These are phyloP conservation scores for Prosapia bicincta DNA, from an alignment of 2,888 invertebrate genomes.

Conservation along the genomic window DNA sequence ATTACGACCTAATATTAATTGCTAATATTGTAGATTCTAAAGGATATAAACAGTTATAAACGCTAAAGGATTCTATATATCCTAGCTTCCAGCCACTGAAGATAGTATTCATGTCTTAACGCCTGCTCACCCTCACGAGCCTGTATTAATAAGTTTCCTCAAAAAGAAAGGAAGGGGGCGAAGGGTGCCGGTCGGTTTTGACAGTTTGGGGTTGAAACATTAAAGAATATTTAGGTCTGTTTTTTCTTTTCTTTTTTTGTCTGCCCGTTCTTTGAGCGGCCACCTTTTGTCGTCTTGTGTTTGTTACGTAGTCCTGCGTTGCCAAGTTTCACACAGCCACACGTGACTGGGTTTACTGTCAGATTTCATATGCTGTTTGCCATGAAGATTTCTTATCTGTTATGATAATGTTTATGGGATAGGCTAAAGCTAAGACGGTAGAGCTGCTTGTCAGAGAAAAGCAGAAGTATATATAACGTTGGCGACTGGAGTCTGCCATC, in stretches of 20 bases:
- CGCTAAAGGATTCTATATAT: too few relatives aligned
- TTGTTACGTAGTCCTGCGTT: background rate
- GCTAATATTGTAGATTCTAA: too few relatives aligned
- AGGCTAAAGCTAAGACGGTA: background rate
- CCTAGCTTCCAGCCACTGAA: too few relatives aligned
- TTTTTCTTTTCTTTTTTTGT: constrained; percentile 7
- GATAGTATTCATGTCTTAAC: too few relatives aligned
- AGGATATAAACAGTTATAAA: too few relatives aligned
- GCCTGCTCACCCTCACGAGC: background rate
- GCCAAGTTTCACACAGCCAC: constrained; percentile 4
- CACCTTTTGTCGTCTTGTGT: constrained; percentile 3
- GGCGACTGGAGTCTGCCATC: too few relatives aligned
- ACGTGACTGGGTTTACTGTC: background rate
- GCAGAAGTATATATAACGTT: too few relatives aligned
- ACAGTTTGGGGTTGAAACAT: constrained; percentile 25
- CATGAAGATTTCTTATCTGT: background rate
- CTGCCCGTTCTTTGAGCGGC: background rate
- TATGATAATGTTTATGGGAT: background rate
- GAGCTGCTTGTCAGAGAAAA: too few relatives aligned
- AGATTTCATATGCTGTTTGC: background rate
- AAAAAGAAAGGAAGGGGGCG: background rate
- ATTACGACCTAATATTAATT: too few relatives aligned
- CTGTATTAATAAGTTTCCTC: background rate
- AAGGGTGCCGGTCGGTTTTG: constrained; percentile 19
- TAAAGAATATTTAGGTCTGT: constrained; percentile 25